Evolutionary conservation across 2,113 vertebrate species (phyloP).

Genomic region (Neotragus pygmaeus): DNA sequence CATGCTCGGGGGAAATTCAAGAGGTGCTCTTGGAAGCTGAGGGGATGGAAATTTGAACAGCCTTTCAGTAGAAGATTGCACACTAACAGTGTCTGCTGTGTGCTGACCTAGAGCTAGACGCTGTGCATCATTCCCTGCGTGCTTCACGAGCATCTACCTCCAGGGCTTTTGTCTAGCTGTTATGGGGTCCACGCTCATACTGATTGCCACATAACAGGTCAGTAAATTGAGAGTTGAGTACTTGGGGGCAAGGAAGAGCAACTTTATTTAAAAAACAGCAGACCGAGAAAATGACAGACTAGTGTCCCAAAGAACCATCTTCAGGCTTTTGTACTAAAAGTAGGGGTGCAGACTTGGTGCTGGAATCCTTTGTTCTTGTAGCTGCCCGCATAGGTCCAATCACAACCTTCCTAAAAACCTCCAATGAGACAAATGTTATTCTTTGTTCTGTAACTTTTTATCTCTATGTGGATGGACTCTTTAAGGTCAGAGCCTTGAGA

Average conservation of each 20-base stretch:
- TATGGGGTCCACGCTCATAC: background rate
- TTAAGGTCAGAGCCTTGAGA: background rate
- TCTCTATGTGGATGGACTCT: background rate
- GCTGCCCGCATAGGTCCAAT: background rate
- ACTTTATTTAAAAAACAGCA: background rate
- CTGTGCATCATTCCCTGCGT: accelerated
- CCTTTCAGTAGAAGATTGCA: background rate
- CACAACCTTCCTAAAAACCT: background rate
- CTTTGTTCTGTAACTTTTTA: background rate
- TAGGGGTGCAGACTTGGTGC: too few relatives aligned
- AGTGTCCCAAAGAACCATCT: background rate
- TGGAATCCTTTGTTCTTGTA: background rate
- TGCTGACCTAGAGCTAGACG: background rate
- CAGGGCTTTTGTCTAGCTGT: background rate
- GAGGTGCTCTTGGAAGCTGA: background rate
- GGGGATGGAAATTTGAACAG: background rate
- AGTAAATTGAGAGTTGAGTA: background rate
- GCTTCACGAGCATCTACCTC: background rate
- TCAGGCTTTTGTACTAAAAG: background rate
- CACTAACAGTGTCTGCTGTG: accelerated
- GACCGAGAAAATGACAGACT: background rate
- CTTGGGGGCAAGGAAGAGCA: background rate
- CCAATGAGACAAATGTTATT: background rate
- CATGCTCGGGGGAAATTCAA: background rate
- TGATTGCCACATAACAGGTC: background rate